These are phyloP conservation scores for Ploceus nigricollis DNA, from an alignment of 2,113 vertebrate species.

Conservation along the genomic window DNA sequence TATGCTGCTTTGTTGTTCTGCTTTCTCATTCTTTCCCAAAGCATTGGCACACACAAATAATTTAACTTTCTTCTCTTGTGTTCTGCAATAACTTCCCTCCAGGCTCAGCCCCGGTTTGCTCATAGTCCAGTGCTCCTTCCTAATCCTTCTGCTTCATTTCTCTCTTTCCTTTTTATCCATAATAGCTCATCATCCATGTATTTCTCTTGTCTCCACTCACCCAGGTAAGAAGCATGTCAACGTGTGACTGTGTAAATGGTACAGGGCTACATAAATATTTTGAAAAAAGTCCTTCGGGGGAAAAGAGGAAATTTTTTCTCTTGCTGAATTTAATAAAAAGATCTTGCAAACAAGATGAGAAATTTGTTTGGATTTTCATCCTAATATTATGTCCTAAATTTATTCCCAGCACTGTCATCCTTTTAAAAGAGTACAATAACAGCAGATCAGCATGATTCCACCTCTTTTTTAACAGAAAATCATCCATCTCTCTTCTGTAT, in stretches of 20 bases:
- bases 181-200: background rate
- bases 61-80: background rate
- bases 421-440: background rate
- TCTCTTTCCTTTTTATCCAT: background rate
- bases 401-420: background rate
- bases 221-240: background rate
- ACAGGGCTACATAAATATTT: background rate
- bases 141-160: background rate
- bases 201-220: background rate
- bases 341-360: background rate
- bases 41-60: background rate
- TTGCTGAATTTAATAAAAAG: background rate
- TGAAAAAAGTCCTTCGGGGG: background rate
- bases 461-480: background rate
- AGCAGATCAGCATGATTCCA: background rate
- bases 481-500: background rate
- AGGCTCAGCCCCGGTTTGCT: background rate
- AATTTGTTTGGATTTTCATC: background rate
- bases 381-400: background rate
- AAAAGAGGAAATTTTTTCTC: background rate
- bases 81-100: background rate
- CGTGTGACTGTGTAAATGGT: constrained; percentile 3
- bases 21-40: background rate
- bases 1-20: background rate
- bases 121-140: background rate